Conservation (phyloP, 2,888 invertebrate genomes). For the Flexamia atlantica region DNA sequence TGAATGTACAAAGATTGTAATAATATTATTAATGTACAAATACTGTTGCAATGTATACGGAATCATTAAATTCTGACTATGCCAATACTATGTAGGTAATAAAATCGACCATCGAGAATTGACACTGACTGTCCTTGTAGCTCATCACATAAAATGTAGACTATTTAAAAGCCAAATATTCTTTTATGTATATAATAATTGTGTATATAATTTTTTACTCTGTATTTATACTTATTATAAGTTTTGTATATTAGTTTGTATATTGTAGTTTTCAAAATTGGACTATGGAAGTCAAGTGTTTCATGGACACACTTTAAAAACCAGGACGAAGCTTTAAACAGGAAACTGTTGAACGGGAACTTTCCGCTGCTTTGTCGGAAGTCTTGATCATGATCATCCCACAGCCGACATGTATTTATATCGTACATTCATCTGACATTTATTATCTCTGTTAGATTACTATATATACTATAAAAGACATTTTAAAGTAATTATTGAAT, state of each 20-base stretch:
- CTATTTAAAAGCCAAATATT: conserved; percentile 57
- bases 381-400: conserved; percentile 32
- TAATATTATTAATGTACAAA: conserved; percentile 24
- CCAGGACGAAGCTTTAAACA: conserved; percentile 55
- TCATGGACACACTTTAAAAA: conserved; percentile 59
- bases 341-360: conserved; percentile 28
- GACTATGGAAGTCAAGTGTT: conserved; percentile 48
- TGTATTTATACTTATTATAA: conserved; percentile 49
- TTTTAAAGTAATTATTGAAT: conserved; percentile 47
- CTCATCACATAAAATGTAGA: conserved; percentile 48
- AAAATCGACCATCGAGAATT: conserved; percentile 22
- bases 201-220: conserved; percentile 46
- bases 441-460: conserved; percentile 36
- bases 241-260: conserved; percentile 46
- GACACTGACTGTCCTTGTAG: conserved; percentile 36
- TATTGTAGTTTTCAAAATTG: conserved; percentile 36
- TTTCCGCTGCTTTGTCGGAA: conserved; percentile 47
- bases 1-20: conserved; percentile 2
- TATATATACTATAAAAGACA: conserved; percentile 57
- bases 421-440: conserved; percentile 51
- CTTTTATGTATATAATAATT: conserved; percentile 31
- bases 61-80: neutral
- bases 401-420: conserved; percentile 51
- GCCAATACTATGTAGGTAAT: neutral
- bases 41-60: conserved; percentile 13